Percentiles rank a stretch among this genome's conserved stretches.
Conservation (phyloP, 2,888 invertebrate genomes). For the Epinotia brunnichana region DNA sequence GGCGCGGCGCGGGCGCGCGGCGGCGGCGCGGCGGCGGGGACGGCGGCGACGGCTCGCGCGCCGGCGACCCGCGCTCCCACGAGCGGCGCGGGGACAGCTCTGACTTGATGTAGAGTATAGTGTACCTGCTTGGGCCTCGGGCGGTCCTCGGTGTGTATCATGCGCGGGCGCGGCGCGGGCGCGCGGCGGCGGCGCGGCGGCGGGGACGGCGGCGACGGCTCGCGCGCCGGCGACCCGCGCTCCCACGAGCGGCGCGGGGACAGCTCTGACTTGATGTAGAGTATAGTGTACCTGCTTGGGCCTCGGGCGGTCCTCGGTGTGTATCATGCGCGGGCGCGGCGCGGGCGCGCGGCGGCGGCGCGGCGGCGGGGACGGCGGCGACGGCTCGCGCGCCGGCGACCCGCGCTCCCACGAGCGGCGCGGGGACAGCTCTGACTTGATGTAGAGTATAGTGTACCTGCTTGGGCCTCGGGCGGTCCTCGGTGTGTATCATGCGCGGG, state of each 20-base stretch:
- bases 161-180: slow-evolving; percentile 54
- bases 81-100: slow-evolving; percentile 53
- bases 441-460: slow-evolving; percentile 77
- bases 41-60: slow-evolving; percentile 43
- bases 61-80: slow-evolving; percentile 52
- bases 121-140: slow-evolving; percentile 88
- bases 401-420: slow-evolving; percentile 55
- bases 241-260: slow-evolving; percentile 58
- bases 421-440: slow-evolving; percentile 47
- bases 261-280: slow-evolving; percentile 74
- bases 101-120: no score
- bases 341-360: slow-evolving; percentile 64
- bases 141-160: slow-evolving; percentile 70
- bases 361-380: slow-evolving; percentile 47
- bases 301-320: slow-evolving; percentile 84
- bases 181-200: slow-evolving; percentile 66
- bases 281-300: slow-evolving; percentile 88
- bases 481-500: slow-evolving; percentile 60
- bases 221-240: slow-evolving; percentile 41
- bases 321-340: slow-evolving; percentile 60
- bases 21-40: slow-evolving; percentile 66
- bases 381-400: slow-evolving; percentile 40
- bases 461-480: slow-evolving; percentile 87
- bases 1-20: slow-evolving; percentile 51
- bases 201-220: slow-evolving; percentile 47